Evolutionary conservation across 2,113 vertebrate genomes (phyloP).

Genomic region (Odobenus rosmarus): DNA sequence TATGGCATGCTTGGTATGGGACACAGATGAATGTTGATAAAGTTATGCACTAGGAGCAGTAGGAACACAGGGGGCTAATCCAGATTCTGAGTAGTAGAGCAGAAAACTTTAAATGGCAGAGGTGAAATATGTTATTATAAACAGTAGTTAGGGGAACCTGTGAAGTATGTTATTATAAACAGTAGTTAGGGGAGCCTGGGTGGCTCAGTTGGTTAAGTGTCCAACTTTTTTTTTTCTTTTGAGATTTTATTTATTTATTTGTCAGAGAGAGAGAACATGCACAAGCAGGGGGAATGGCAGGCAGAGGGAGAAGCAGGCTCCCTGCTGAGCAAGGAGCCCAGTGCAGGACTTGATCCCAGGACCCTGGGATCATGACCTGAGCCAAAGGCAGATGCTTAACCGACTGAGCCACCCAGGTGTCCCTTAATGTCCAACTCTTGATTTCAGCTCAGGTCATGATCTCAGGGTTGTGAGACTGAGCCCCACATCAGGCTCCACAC

Average conservation of each 20-base stretch:
- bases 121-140: not conserved
- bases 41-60: not conserved
- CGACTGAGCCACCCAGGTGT: too few relatives aligned
- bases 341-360: too few relatives aligned
- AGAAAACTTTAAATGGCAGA: slow-evolving; percentile 9
- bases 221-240: not conserved
- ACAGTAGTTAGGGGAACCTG: not conserved
- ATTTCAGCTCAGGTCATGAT: not conserved
- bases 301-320: too few relatives aligned
- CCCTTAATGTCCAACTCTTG: not conserved
- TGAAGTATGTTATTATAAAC: not conserved
- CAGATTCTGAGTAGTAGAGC: not conserved
- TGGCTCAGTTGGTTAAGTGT: not conserved
- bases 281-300: too few relatives aligned
- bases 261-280: too few relatives aligned
- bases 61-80: not conserved
- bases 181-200: not conserved
- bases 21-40: not conserved
- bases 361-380: too few relatives aligned
- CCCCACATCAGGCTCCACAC: not conserved
- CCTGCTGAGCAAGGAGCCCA: too few relatives aligned
- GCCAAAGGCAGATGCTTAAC: too few relatives aligned
- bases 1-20: not conserved
- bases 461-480: not conserved
- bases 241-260: too few relatives aligned